A percentile compares a stretch with the other conserved stretches of the same genome.
Evolutionary conservation across 1,140 invertebrate genomes (phyloP).

Genomic region (Heliconius hermathena): DNA sequence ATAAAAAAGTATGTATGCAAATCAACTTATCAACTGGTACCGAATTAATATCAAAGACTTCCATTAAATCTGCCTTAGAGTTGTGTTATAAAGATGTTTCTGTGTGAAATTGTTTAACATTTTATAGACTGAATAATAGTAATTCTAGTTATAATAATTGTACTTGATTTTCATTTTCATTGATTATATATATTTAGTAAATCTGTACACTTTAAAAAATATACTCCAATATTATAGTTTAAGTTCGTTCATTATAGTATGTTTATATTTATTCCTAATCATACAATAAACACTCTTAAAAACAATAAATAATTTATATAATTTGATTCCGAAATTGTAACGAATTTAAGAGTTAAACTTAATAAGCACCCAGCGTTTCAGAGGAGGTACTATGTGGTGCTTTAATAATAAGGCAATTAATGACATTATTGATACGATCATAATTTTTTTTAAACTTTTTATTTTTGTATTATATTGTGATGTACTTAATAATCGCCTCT

Average conservation of each 20-base stretch:
- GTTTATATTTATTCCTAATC: not conserved
- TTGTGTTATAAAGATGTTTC: constrained; percentile 18
- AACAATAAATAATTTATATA: not conserved
- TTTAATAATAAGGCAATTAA: constrained; percentile 28
- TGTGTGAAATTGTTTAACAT: constrained; percentile 23
- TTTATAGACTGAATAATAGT: constrained; percentile 30
- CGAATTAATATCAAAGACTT: not conserved
- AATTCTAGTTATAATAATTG: constrained; percentile 21
- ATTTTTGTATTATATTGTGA: constrained; percentile 40
- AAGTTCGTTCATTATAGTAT: not conserved
- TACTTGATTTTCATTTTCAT: constrained; percentile 7
- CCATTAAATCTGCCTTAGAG: constrained; percentile 19
- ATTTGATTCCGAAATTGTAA: not conserved
- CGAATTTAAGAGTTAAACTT: not conserved
- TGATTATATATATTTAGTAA: not conserved
- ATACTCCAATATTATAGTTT: not conserved
- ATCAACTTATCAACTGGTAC: too few relatives aligned
- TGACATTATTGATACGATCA: constrained; percentile 24
- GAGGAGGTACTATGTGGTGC: constrained; percentile 44
- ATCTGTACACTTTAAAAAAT: not conserved
- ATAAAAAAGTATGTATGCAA: too few relatives aligned
- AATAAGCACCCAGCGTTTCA: constrained; percentile 14
- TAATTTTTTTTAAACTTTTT: constrained; percentile 22
- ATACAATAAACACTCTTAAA: not conserved
- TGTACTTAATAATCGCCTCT: constrained; percentile 61